A percentile compares a stretch with the other conserved stretches of the same genome.
phyloP scores from a whole-genome alignment of 2,888 invertebrate species.

The Eledona agricola region DNA sequence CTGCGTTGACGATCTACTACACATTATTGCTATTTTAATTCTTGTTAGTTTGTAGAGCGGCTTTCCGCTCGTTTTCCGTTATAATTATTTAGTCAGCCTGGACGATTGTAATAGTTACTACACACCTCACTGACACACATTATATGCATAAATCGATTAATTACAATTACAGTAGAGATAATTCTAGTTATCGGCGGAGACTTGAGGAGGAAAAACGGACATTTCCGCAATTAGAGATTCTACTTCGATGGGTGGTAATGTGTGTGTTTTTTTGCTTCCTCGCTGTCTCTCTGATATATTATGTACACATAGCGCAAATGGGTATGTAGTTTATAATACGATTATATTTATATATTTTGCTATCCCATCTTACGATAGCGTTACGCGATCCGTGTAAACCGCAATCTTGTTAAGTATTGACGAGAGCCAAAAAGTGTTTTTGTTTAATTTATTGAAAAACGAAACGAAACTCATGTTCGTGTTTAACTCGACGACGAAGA shows the following conservation, averaged over 20 bases:
- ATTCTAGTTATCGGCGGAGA: constrained; percentile 33
- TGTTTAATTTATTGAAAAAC: constrained; percentile 36
- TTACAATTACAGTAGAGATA: constrained; percentile 34
- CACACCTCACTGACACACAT: constrained; percentile 32
- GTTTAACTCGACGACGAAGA: constrained; percentile 36
- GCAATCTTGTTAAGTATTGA: constrained; percentile 44
- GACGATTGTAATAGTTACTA: constrained; percentile 17
- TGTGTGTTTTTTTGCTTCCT: constrained; percentile 11
- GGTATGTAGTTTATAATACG: constrained; percentile 41
- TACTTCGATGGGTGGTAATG: constrained; percentile 33
- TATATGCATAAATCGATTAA: constrained; percentile 28
- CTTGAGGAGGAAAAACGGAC: constrained; percentile 29
- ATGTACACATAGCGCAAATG: constrained; percentile 26
- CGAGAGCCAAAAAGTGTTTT: constrained; percentile 42
- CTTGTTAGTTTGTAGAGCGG: constrained; percentile 10
- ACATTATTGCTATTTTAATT: too few relatives aligned
- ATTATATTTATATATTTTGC: too few relatives aligned
- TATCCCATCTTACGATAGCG: constrained; percentile 46
- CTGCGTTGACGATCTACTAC: too few relatives aligned
- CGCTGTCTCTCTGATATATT: constrained; percentile 1
- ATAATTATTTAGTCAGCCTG: constrained; percentile 12
- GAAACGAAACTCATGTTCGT: constrained; percentile 35
- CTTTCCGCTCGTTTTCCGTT: constrained; percentile 12
- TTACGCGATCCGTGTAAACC: constrained; percentile 40
- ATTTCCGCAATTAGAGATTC: constrained; percentile 32